Percentiles rank a stretch among this genome's conserved stretches.
Evolutionary conservation across 2,113 vertebrate genomes (phyloP).

Genomic region (Pygoscelis antarcticus): DNA sequence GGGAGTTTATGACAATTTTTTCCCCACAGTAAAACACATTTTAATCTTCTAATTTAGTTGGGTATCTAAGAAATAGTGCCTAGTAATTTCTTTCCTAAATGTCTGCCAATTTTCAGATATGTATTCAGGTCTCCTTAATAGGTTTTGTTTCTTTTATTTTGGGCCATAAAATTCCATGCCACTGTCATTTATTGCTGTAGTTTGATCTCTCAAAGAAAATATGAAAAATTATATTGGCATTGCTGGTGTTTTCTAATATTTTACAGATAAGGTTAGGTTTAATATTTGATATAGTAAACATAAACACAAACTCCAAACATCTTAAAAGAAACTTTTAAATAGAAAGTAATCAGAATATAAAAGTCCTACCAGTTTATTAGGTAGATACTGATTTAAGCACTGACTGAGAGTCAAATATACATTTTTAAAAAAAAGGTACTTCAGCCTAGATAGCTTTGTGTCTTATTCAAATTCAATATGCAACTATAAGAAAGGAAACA

Average conservation of each 20-base stretch:
- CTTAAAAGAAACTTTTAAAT: background rate
- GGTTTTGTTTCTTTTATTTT: background rate
- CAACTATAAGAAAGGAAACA: background rate
- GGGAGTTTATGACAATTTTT: background rate
- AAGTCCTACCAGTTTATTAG: background rate
- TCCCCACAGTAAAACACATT: background rate
- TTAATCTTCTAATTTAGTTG: slow-evolving; percentile 8
- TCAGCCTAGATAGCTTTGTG: background rate
- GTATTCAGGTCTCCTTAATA: background rate
- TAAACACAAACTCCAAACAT: background rate
- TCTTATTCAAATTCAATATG: slow-evolving; percentile 23
- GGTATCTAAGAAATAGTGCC: background rate
- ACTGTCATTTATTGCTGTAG: background rate
- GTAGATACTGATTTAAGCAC: background rate
- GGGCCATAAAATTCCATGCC: background rate
- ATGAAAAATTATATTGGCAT: background rate
- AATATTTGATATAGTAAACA: background rate
- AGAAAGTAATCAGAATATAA: background rate
- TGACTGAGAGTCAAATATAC: background rate
- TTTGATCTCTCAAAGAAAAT: background rate
- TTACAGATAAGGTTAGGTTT: background rate
- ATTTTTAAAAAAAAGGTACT: slow-evolving; percentile 14
- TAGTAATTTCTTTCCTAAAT: slow-evolving; percentile 21
- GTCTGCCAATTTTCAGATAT: background rate
- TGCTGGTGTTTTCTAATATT: background rate